A percentile compares a stretch with the other conserved stretches of the same genome.
phyloP scores from a whole-genome alignment of 1,140 invertebrate genomes.

The Alviniconcha marisindica region DNA sequence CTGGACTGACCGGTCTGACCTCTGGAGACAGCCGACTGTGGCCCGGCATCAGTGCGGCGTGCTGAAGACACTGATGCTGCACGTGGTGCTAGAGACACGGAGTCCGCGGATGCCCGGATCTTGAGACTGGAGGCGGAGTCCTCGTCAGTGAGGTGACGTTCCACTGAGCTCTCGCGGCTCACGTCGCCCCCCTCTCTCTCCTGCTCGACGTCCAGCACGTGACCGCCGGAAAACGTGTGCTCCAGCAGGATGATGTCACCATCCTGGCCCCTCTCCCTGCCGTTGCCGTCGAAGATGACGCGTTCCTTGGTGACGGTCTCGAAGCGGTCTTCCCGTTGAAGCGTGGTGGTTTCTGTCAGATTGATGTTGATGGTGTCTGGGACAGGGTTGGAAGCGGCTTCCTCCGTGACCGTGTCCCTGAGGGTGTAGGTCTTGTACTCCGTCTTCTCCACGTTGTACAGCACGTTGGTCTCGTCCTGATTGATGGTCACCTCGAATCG shows the following conservation, averaged over 20 bases:
- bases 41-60: background rate
- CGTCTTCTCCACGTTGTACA: constrained; percentile 67
- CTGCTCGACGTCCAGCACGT: constrained; percentile 36
- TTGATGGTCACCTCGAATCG: constrained; percentile 65
- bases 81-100: background rate
- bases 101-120: background rate
- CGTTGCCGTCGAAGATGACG: constrained; percentile 41
- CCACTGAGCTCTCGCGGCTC: constrained; percentile 49
- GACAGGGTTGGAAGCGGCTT: constrained; percentile 41
- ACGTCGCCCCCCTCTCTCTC: constrained; percentile 38
- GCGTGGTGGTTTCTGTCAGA: constrained; percentile 54
- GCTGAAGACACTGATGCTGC: background rate
- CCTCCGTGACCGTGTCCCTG: constrained; percentile 36
- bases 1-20: too few relatives aligned
- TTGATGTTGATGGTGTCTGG: constrained; percentile 65
- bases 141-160: constrained; percentile 43
- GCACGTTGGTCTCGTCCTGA: constrained; percentile 62
- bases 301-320: constrained; percentile 46
- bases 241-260: constrained; percentile 42
- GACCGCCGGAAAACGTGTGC: constrained; percentile 13
- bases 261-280: constrained; percentile 4
- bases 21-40: background rate
- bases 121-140: constrained; percentile 33
- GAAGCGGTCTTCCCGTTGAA: constrained; percentile 51
- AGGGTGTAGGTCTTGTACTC: constrained; percentile 66